phyloP scores from a whole-genome alignment of 2,888 invertebrate genomes.

The Lepidochitona cinerea region DNA sequence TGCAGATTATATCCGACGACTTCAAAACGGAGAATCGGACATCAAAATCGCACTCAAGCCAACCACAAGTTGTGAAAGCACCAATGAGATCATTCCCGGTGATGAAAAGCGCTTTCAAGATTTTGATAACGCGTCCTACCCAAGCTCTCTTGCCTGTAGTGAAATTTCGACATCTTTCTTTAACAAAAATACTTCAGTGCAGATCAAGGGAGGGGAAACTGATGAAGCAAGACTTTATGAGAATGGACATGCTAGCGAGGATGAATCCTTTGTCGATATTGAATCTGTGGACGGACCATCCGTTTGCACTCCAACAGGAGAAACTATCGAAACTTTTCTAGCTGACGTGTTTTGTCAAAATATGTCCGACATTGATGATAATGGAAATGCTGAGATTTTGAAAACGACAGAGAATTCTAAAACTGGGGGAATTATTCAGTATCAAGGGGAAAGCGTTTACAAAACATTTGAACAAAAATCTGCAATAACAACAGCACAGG shows the following conservation, averaged over 20 bases:
- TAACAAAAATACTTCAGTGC: neutral
- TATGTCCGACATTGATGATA: neutral
- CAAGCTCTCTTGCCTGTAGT: neutral
- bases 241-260: neutral
- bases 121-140: neutral
- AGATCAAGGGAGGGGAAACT: neutral
- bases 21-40: neutral
- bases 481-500: no score
- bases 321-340: no score
- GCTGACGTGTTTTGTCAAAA: neutral
- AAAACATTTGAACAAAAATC: no score
- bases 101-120: no score
- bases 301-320: neutral
- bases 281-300: neutral
- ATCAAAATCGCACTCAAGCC: neutral
- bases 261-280: neutral
- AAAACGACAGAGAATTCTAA: neutral
- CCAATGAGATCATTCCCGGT: neutral
- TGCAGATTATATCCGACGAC: neutral
- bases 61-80: neutral
- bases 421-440: neutral
- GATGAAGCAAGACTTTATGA: neutral
- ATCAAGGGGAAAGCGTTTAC: no score
- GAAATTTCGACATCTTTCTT: neutral
- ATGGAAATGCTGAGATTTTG: neutral